Evolutionary conservation across 2,888 invertebrate species (phyloP).

Genomic region (Parnassius orleans): DNA sequence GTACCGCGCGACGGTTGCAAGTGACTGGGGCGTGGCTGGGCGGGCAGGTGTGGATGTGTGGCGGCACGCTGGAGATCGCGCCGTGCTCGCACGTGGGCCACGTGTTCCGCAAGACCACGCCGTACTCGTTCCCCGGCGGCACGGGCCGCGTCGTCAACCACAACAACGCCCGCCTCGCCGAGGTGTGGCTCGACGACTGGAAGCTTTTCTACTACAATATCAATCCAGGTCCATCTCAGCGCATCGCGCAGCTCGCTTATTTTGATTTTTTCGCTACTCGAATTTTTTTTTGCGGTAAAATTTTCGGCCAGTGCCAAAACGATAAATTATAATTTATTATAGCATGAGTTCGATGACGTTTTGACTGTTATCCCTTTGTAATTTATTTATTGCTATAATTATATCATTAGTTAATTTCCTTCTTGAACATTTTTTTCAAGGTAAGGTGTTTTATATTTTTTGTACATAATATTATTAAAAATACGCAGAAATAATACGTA

Average conservation of each 20-base stretch:
- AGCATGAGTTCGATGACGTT: too few relatives aligned
- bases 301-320: too few relatives aligned
- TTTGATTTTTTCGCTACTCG: slow-evolving; percentile 9
- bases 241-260: slow-evolving; percentile 29
- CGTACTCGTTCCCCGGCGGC: slow-evolving; percentile 99
- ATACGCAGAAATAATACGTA: too few relatives aligned
- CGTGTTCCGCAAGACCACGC: slow-evolving; percentile 98
- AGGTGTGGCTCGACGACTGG: slow-evolving; percentile 99
- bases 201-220: slow-evolving; percentile 99
- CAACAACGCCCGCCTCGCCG: slow-evolving; percentile 98
- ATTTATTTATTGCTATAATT: too few relatives aligned
- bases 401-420: too few relatives aligned
- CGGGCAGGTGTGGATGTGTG: slow-evolving; percentile 99
- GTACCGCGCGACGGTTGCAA: slow-evolving; percentile 8
- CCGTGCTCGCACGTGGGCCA: slow-evolving; percentile 98
- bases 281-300: background rate
- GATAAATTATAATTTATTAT: too few relatives aligned
- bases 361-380: too few relatives aligned
- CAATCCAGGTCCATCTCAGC: slow-evolving; percentile 89
- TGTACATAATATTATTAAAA: too few relatives aligned
- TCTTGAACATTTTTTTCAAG: too few relatives aligned
- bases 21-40: slow-evolving; percentile 89
- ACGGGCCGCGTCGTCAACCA: slow-evolving; percentile 98
- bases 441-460: too few relatives aligned
- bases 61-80: slow-evolving; percentile 95